Percentiles rank a stretch among this genome's conserved stretches.
Conservation (phyloP, 1,140 invertebrate genomes). For the Centruroides vittatus region DNA sequence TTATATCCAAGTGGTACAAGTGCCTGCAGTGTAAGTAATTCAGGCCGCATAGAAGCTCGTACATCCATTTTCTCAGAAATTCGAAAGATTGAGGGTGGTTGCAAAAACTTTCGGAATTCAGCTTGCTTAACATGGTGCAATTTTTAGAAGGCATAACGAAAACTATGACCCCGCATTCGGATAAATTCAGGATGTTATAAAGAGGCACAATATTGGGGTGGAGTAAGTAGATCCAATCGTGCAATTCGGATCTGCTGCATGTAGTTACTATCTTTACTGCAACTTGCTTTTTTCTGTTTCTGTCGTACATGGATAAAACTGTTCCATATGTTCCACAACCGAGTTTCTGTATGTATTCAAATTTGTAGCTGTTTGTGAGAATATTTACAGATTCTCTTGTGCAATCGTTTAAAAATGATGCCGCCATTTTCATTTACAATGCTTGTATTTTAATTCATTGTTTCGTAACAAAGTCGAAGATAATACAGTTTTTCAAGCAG, state of each 20-base stretch:
- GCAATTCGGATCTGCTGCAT: neutral
- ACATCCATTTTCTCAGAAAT: neutral
- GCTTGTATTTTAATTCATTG: no score
- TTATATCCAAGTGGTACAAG: constrained; percentile 8
- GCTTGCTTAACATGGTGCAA: neutral
- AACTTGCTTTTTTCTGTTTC: neutral
- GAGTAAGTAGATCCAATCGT: neutral
- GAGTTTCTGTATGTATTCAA: neutral
- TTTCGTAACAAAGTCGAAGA: no score
- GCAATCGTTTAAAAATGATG: no score
- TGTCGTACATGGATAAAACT: constrained; percentile 3
- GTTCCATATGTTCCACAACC: constrained; percentile 7
- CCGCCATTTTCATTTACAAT: no score
- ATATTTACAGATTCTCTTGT: neutral
- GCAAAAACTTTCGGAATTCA: neutral
- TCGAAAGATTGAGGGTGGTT: neutral
- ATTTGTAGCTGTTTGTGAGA: neutral
- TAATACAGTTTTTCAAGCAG: no score
- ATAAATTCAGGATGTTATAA: neutral
- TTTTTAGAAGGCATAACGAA: constrained; percentile 6
- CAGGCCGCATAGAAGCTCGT: constrained; percentile 1
- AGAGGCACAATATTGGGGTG: constrained; percentile 5
- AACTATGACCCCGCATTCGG: neutral
- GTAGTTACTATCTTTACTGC: constrained; percentile 4
- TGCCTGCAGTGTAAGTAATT: neutral